Conservation (phyloP, 2,113 vertebrate genomes). For the Elephantulus edwardii region DNA sequence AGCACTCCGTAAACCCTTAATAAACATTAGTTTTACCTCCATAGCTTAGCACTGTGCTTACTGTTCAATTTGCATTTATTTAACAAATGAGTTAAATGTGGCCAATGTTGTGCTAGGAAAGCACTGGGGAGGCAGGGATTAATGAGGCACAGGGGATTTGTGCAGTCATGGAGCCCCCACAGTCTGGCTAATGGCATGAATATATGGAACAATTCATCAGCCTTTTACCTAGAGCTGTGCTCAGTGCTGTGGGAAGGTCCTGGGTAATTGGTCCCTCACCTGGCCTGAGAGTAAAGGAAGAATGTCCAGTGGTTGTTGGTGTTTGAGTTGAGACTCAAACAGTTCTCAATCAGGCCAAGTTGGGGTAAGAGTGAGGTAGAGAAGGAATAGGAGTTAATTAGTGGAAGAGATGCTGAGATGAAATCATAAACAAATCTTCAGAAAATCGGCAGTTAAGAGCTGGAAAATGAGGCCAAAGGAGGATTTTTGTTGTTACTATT, state of each 20-base stretch:
- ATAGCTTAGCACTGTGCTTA: not conserved
- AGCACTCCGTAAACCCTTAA: not conserved
- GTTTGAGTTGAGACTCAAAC: not conserved
- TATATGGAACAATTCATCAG: not conserved
- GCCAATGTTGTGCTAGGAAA: not conserved
- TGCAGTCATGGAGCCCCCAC: not conserved
- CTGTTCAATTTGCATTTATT: not conserved
- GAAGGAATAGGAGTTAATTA: not conserved
- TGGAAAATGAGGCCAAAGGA: not conserved
- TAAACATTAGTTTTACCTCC: not conserved
- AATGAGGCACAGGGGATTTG: not conserved
- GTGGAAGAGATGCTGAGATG: not conserved
- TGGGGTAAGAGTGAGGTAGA: too few species aligned
- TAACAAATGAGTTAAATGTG: not conserved
- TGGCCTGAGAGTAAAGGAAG: not conserved
- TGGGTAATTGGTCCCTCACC: not conserved
- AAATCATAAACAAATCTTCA: not conserved
- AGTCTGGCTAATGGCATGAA: not conserved
- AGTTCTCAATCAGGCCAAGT: not conserved
- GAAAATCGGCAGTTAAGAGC: not conserved
- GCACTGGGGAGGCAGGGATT: not conserved
- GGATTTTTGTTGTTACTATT: slow-evolving; percentile 7
- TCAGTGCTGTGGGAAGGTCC: too few species aligned
- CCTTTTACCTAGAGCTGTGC: not conserved
- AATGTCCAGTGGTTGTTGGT: not conserved